Base-by-base conservation (phyloP, 2,797 vertebrate genomes). In the Typhlichthys eigenmanni region DNA sequence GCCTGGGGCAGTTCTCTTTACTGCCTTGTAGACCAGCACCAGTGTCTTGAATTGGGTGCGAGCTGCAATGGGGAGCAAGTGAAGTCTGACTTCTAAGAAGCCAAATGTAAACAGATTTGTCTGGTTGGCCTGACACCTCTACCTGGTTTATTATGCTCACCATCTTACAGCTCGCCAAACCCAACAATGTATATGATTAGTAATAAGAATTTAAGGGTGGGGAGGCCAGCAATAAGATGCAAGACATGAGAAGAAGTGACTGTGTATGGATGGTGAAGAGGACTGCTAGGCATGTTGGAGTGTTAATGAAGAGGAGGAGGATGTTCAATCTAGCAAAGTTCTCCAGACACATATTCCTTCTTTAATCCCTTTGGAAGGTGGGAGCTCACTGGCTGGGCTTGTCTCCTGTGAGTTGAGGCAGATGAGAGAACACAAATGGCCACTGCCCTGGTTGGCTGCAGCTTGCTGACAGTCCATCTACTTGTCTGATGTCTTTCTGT, bases 311-410 rank as follows among this genome's bases (percentile, higher is more conserved):
- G 69, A 71, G n/a, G 34, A 81, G 69, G 71, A 81, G 72, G 76
- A 78, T 67, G 71, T 81, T 85, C 80, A 78, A 81, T 82, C 81
- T 80, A 63, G 55, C 57, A 68, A 8, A 6, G 64, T 32, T 55
- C 34, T 78, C 66, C 69, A 47, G 74, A 75, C 76, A 81, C 68
- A 82, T 82, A 76, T 84, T 85, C 81, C 34, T 79, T 74, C 62
- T 69, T 74, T 68, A 75, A 34, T 79, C 69, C 61, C 58, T 12
- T 75, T 49, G 65, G 68, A 80, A 68, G 69, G 78, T 80, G 74
- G 82, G 62, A 68, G 62, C 55, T 3, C 55, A 58, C 53, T 17
- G 55, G 51, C 24, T 16, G 55, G 62, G 64, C 71, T 29, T 49
- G 65, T 60, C 55, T 16, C 47, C 10, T 32, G 58, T 58, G 59